Percentiles rank a stretch among this genome's conserved stretches.
Evolutionary conservation across 2,797 vertebrate species (phyloP).

Genomic region (Molossus molossus): DNA sequence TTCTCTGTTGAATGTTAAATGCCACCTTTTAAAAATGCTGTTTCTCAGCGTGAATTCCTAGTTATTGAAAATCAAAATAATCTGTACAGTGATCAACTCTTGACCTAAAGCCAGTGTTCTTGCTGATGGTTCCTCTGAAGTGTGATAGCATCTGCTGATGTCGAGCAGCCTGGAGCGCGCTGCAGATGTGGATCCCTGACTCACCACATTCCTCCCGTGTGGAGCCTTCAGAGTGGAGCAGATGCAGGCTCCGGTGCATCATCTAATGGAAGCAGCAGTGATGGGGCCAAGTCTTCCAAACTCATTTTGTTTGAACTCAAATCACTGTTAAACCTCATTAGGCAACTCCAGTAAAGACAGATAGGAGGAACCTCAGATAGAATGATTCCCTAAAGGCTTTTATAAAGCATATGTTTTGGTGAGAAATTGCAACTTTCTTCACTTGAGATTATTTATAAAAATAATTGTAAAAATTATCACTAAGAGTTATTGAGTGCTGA

Average conservation of each 20-base stretch:
- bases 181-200: background rate
- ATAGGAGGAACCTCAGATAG: background rate
- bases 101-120: conserved; percentile 82
- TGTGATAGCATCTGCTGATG: background rate
- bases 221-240: background rate
- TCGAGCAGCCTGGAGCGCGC: background rate
- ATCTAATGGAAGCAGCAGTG: background rate
- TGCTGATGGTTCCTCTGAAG: conserved; percentile 8
- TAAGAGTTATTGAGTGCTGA: background rate
- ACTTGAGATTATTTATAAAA: conserved; percentile 2
- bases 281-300: background rate
- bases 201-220: background rate
- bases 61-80: conserved; percentile 83
- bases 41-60: conserved; percentile 86
- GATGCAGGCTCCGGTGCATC: background rate
- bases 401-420: background rate
- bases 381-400: background rate
- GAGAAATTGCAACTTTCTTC: background rate
- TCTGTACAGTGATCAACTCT: conserved; percentile 80
- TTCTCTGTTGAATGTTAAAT: conserved; percentile 89
- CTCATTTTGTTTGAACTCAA: background rate
- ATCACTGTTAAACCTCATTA: background rate
- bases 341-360: background rate
- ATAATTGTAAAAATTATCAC: background rate
- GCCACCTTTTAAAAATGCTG: conserved; percentile 80